Evolutionary conservation across 2,113 vertebrate genomes (phyloP), one percentile per base, ranked within the genome.

Genomic region (Odocoileus hemionus): DNA sequence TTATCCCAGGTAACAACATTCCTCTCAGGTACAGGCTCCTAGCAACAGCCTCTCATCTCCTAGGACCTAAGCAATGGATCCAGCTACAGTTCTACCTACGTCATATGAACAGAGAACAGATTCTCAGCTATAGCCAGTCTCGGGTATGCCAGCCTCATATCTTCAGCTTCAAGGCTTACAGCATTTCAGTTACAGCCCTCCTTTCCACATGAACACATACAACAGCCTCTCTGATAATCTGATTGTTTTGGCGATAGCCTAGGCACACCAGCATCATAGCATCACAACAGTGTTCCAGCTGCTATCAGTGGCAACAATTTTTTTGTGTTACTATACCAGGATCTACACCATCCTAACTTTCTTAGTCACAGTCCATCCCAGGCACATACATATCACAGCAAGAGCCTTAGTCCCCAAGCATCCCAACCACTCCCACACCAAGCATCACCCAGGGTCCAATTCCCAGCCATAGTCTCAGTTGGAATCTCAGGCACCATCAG

Each of bases 1-100:
- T 91, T 84, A 96, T 97, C 84, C 78, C 96, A 98, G 97, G 94
- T 97, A 98, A 98, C 97, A 97, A 89, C 84, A 94, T 97, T 91
- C 45, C 91, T 98, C 86, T 85, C 61, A 93, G 96, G 96, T 96
- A 97, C 91, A 97, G 89, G 74, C 86, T 97, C 97, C 91, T 97
- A 96, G 94, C 97, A 98, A 97, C 96, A 97, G 96, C 61, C 83
- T 96, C 88, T 98, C 86, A 93, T 96, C 95, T 97, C 90, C 79
- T 92, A 97, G 86, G 80, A 97, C 60, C 28, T 33, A 91, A 45
- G 89, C 67, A 83, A 74, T 83, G 70, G 83, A 94, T 96, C 17
- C 57, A 74, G 89, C 61, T 91, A 96, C 54, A 96, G 88, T 43
- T 30, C 80, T 54, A 95, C 30, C 45, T 86, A 87, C 3, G 8